Conservation (phyloP, 2,888 invertebrate genomes). For the Nomada flava region DNA sequence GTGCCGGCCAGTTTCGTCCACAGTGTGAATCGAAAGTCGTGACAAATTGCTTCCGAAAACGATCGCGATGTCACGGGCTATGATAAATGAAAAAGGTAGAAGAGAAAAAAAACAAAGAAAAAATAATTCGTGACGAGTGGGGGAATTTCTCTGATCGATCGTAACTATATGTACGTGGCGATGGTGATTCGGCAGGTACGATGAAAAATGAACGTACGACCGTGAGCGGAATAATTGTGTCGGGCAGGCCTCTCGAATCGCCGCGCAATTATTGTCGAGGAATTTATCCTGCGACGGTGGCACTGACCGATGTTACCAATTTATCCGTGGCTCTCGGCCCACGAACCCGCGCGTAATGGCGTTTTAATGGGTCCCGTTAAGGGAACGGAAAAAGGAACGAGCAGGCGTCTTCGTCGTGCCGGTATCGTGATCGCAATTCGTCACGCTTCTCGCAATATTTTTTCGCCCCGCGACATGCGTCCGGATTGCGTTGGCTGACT, state of each 20-base stretch:
- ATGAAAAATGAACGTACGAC: slow-evolving; percentile 66
- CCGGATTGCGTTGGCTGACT: background rate
- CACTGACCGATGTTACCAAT: slow-evolving; percentile 63
- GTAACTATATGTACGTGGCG: slow-evolving; percentile 45
- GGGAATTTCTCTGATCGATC: slow-evolving; percentile 45
- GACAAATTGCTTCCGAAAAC: slow-evolving; percentile 69
- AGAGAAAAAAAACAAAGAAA: background rate
- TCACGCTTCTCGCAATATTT: slow-evolving; percentile 29
- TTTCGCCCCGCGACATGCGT: background rate
- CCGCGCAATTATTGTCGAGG: slow-evolving; percentile 58
- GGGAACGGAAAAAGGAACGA: background rate
- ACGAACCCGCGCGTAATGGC: slow-evolving; percentile 30
- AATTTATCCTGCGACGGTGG: slow-evolving; percentile 61
- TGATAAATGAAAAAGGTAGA: background rate
- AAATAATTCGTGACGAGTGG: slow-evolving; percentile 2
- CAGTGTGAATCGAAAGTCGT: slow-evolving; percentile 47
- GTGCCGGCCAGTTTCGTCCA: slow-evolving; percentile 24
- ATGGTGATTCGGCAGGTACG: slow-evolving; percentile 71
- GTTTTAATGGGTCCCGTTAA: slow-evolving; percentile 56
- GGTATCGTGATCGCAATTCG: slow-evolving; percentile 47
- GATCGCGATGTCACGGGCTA: slow-evolving; percentile 23
- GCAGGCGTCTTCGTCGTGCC: slow-evolving; percentile 12
- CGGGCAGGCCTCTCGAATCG: slow-evolving; percentile 47
- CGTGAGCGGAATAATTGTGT: slow-evolving; percentile 70
- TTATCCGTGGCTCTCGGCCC: slow-evolving; percentile 49